Evolutionary conservation across 2,113 vertebrate species (phyloP).

Genomic region (Chionomys nivalis): DNA sequence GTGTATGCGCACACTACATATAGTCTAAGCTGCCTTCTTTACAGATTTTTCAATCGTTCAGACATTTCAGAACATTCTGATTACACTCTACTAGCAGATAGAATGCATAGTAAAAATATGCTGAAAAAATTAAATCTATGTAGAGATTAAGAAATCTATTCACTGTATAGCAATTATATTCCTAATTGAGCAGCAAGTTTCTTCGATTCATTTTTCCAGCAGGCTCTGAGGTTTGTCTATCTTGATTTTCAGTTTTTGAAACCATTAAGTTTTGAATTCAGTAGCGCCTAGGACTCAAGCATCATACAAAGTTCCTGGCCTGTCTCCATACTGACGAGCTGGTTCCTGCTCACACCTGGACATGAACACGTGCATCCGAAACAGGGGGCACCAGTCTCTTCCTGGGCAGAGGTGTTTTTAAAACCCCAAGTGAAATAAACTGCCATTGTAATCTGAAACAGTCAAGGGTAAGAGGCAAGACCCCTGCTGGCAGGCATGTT

Average conservation of each 20-base stretch:
- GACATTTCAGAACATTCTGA: neutral
- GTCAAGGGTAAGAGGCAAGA: neutral
- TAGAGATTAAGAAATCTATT: neutral
- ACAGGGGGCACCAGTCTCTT: neutral
- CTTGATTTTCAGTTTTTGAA: slow-evolving; percentile 20
- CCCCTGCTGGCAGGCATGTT: neutral
- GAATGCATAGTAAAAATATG: neutral
- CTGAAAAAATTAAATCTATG: slow-evolving; percentile 24
- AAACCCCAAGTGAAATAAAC: slow-evolving; percentile 2
- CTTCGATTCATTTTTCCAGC: slow-evolving; percentile 33
- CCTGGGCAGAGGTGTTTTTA: neutral
- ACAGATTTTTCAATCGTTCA: slow-evolving; percentile 22
- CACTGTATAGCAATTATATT: slow-evolving; percentile 5
- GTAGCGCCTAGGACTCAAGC: neutral
- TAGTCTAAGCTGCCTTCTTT: neutral
- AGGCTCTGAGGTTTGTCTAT: neutral
- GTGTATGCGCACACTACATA: neutral
- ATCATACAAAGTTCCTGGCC: neutral
- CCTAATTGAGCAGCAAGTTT: slow-evolving; percentile 7
- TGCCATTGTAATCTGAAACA: neutral
- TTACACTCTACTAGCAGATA: neutral
- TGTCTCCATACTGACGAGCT: slow-evolving; percentile 32
- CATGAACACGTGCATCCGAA: neutral
- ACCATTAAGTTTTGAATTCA: slow-evolving; percentile 32
- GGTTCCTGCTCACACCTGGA: slow-evolving; percentile 1